Percentiles rank a stretch among this genome's conserved stretches.
Evolutionary conservation across 2,888 invertebrate species (phyloP).

Genomic region (Erynnis tages): DNA sequence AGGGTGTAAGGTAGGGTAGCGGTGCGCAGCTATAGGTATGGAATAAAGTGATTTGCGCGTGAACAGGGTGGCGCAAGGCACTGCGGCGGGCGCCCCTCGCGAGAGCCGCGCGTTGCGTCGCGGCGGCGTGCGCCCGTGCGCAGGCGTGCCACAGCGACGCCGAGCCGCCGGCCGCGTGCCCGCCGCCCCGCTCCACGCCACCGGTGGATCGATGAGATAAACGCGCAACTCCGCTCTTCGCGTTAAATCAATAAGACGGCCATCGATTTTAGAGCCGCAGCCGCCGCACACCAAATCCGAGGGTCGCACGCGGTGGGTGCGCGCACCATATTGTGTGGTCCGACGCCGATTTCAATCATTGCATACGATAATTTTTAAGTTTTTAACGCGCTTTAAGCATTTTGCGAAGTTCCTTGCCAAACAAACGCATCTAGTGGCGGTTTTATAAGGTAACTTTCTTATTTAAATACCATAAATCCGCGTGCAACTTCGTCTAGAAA

Average conservation of each 20-base stretch:
- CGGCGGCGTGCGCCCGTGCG: conserved; percentile 31
- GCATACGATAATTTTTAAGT: conserved; percentile 16
- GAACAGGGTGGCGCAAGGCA: conserved; percentile 62
- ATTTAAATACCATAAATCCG: too few species aligned
- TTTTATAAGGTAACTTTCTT: conserved; percentile 33
- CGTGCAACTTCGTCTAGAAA: too few species aligned
- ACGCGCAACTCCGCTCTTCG: conserved; percentile 87
- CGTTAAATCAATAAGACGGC: conserved; percentile 86
- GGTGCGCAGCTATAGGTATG: conserved; percentile 8
- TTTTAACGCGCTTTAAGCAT: conserved; percentile 2
- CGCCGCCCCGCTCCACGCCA: conserved; percentile 46
- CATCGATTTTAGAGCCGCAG: conserved; percentile 88
- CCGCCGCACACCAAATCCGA: conserved; percentile 77
- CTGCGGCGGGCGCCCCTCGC: conserved; percentile 42
- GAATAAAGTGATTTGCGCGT: conserved; percentile 58
- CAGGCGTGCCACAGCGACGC: conserved; percentile 37
- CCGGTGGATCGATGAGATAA: conserved; percentile 87
- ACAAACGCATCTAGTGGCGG: conserved; percentile 15
- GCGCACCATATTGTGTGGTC: conserved; percentile 49
- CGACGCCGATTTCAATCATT: conserved; percentile 9
- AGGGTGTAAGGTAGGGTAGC: conserved; percentile 22
- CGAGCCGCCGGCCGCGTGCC: conserved; percentile 32
- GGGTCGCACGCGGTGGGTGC: conserved; percentile 79
- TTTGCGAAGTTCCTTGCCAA: neutral
- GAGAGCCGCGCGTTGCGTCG: conserved; percentile 45